phyloP scores from a whole-genome alignment of 2,113 vertebrate genomes.

The Pygoscelis antarcticus region DNA sequence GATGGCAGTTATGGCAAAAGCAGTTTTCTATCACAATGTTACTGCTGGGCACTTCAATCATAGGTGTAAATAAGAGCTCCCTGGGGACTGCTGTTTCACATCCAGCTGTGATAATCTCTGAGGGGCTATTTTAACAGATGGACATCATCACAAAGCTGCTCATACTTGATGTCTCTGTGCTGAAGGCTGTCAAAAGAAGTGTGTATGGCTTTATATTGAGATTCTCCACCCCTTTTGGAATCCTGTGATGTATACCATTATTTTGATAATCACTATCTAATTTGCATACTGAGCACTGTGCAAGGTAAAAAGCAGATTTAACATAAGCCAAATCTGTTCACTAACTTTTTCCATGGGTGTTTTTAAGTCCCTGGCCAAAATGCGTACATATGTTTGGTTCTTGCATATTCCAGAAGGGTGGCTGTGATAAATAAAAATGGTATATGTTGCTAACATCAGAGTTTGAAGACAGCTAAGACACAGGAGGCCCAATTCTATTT shows the following conservation, averaged over 20 bases:
- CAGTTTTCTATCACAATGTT: neutral
- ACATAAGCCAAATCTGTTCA: neutral
- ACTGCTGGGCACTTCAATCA: constrained; percentile 7
- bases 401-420: neutral
- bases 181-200: neutral
- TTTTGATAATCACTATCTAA: neutral
- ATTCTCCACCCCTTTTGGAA: neutral
- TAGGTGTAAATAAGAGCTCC: constrained; percentile 21
- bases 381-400: neutral
- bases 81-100: constrained; percentile 17
- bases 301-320: neutral
- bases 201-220: neutral
- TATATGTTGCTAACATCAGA: constrained; percentile 12
- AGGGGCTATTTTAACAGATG: neutral
- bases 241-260: neutral
- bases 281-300: neutral
- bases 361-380: constrained; percentile 11
- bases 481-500: constrained; percentile 23
- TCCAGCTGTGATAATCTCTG: constrained; percentile 3
- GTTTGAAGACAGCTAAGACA: constrained; percentile 12
- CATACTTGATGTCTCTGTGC: neutral
- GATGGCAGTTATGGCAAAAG: neutral
- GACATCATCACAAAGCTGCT: neutral
- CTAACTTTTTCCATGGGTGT: neutral
- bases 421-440: constrained; percentile 39